Evolutionary conservation across 2,797 vertebrate genomes (phyloP).

Genomic region (Takifugu rubripes): DNA sequence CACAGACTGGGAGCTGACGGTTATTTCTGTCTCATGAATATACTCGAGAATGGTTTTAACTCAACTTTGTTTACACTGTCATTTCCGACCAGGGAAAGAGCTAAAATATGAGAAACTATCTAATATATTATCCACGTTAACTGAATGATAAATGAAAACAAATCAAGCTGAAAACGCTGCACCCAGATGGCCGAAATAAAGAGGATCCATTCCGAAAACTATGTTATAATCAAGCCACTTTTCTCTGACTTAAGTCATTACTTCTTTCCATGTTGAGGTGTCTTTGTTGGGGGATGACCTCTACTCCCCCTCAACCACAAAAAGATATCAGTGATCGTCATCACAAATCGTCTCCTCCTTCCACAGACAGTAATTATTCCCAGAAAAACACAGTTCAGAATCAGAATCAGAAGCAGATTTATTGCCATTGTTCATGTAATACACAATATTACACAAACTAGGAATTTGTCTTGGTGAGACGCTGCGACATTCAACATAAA

Average conservation of each 20-base stretch:
- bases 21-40: conserved; percentile 67
- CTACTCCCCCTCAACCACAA: no score
- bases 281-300: background rate
- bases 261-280: background rate
- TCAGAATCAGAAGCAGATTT: no score
- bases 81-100: background rate
- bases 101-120: no score
- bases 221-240: background rate
- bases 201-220: background rate
- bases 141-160: no score
- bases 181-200: background rate
- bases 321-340: background rate
- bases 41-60: conserved; percentile 52
- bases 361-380: background rate
- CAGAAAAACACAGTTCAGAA: background rate
- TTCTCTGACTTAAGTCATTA: background rate
- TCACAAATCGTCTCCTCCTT: background rate
- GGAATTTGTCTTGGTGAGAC: no score
- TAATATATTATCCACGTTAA: no score
- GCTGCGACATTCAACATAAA: no score
- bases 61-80: conserved; percentile 56
- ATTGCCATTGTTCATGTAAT: no score
- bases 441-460: no score
- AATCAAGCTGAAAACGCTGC: no score
- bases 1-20: conserved; percentile 25